phyloP scores from a whole-genome alignment of 2,888 invertebrate species.

The Dryadula phaetusa region DNA sequence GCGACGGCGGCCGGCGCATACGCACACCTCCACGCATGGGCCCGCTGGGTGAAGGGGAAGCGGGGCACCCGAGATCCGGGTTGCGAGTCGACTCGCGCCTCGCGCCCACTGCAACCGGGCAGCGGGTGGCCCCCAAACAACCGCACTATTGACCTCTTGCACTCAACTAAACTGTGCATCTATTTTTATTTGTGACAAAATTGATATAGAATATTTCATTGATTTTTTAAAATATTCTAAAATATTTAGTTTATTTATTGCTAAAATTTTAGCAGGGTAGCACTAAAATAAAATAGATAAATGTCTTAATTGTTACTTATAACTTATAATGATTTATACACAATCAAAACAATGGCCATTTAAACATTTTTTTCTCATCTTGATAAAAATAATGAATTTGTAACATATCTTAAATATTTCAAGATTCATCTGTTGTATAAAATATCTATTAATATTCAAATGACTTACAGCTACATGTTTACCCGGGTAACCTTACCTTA shows the following conservation, averaged over 20 bases:
- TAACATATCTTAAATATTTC: neutral
- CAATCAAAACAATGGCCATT: too few relatives aligned
- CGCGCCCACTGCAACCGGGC: conserved; percentile 67
- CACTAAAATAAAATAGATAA: too few relatives aligned
- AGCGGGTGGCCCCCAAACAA: conserved; percentile 75
- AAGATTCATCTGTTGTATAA: neutral
- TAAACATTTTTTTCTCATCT: too few relatives aligned
- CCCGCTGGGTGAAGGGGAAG: conserved; percentile 80
- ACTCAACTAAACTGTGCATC: conserved; percentile 57
- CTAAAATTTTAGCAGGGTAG: too few relatives aligned
- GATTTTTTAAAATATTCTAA: too few relatives aligned
- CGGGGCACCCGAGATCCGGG: conserved; percentile 82
- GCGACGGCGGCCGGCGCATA: conserved; percentile 47
- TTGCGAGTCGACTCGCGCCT: conserved; percentile 58
- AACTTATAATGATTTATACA: too few relatives aligned
- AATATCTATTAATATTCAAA: neutral
- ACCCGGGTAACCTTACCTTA: too few relatives aligned
- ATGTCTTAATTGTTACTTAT: too few relatives aligned
- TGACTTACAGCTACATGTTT: too few relatives aligned
- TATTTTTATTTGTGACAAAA: conserved; percentile 35
- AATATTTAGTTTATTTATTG: too few relatives aligned
- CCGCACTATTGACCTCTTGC: conserved; percentile 72
- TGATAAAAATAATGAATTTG: neutral
- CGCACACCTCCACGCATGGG: conserved; percentile 70
- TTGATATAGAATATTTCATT: neutral